A percentile compares a stretch with the other conserved stretches of the same genome.
These are phyloP conservation scores for Parazoanthus swiftii DNA, from an alignment of 92 coral and sea anemone species.

Conservation along the genomic window DNA sequence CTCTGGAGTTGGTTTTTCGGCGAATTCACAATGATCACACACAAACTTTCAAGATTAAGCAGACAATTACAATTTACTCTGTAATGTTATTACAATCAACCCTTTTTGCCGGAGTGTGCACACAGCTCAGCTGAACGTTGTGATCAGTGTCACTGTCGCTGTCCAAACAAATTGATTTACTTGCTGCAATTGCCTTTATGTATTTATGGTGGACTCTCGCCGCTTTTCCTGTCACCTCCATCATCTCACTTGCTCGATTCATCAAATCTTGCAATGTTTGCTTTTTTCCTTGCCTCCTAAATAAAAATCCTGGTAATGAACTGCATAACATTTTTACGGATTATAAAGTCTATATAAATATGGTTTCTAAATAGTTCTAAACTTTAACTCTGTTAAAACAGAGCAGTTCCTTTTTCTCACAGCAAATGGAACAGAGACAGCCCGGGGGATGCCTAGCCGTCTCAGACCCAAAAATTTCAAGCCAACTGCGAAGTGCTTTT, in stretches of 20 bases:
- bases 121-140: not conserved
- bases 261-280: constrained; percentile 25
- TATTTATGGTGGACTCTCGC: constrained; percentile 41
- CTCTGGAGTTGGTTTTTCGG: not conserved
- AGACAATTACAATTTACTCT: too few relatives aligned
- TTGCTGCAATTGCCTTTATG: constrained; percentile 38
- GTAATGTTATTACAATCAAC: too few relatives aligned
- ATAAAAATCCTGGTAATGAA: too few relatives aligned
- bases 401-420: not conserved
- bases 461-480: too few relatives aligned
- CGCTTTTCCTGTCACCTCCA: constrained; percentile 43
- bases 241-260: constrained; percentile 41
- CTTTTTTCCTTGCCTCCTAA: constrained; percentile 14
- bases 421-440: not conserved
- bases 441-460: not conserved
- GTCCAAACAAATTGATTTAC: not conserved
- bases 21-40: not conserved
- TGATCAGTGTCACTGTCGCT: constrained; percentile 12
- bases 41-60: not conserved
- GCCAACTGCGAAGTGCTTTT: too few relatives aligned
- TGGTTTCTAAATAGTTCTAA: not conserved
- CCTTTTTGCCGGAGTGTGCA: too few relatives aligned
- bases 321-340: too few relatives aligned
- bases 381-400: too few relatives aligned
- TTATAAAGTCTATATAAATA: too few relatives aligned